Percentiles rank a stretch among this genome's conserved stretches.
These are phyloP conservation scores for Halichondria panicea DNA, from an alignment of 37 sponge, comb jelly and placozoan genomes.

Conservation along the genomic window DNA sequence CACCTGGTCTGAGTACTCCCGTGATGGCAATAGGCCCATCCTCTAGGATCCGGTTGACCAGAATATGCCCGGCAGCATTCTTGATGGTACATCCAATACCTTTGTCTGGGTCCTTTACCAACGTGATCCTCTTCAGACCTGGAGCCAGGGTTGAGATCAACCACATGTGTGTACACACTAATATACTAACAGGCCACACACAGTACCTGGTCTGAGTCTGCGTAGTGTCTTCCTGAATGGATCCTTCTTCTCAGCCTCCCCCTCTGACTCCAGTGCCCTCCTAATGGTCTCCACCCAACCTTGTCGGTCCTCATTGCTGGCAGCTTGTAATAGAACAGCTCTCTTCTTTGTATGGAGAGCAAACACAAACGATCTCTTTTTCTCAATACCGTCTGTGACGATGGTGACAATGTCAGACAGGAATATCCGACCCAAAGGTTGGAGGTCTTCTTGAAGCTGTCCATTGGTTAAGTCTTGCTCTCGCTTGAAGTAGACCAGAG, in stretches of 20 bases:
- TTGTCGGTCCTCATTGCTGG: slow-evolving; percentile 44
- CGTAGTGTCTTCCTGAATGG: slow-evolving; percentile 58
- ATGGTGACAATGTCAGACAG: slow-evolving; percentile 60
- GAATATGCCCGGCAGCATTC: slow-evolving; percentile 67
- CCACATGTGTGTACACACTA: too few relatives aligned
- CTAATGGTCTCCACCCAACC: slow-evolving; percentile 53
- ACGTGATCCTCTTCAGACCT: slow-evolving; percentile 74
- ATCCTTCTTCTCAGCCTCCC: slow-evolving; percentile 57
- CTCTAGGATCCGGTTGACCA: slow-evolving; percentile 70
- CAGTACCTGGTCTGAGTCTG: slow-evolving; percentile 37
- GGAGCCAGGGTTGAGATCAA: not conserved
- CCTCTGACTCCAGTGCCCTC: slow-evolving; percentile 52
- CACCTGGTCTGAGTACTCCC: slow-evolving; percentile 80
- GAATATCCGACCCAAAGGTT: slow-evolving; percentile 65
- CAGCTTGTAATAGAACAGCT: slow-evolving; percentile 49
- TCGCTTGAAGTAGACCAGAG: slow-evolving; percentile 59
- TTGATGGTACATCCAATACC: slow-evolving; percentile 89
- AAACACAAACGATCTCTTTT: slow-evolving; percentile 60
- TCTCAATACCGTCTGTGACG: slow-evolving; percentile 34
- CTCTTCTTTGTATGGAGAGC: slow-evolving; percentile 56
- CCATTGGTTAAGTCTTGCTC: slow-evolving; percentile 9
- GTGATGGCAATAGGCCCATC: slow-evolving; percentile 75
- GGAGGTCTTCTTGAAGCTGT: not conserved
- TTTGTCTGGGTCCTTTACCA: slow-evolving; percentile 63
- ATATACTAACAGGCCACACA: not conserved